Conservation (phyloP, 2,888 invertebrate species). For the Lagria hirta region DNA sequence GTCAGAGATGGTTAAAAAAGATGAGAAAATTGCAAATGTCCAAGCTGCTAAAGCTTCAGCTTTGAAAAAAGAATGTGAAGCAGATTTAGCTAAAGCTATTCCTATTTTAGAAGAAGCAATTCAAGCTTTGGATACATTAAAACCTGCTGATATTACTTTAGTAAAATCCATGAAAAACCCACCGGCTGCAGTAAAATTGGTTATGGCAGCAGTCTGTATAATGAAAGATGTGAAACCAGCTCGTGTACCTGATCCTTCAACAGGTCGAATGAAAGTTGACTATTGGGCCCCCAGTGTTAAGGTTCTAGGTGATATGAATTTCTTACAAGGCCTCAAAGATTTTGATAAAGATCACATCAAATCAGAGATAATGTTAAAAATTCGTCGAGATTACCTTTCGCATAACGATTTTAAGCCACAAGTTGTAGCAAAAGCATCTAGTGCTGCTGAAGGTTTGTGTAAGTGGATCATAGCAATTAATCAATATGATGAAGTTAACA, state of each 20-base stretch:
- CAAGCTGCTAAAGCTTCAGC: constrained; percentile 84
- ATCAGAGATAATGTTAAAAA: constrained; percentile 68
- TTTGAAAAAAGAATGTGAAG: constrained; percentile 87
- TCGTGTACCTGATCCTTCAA: constrained; percentile 70
- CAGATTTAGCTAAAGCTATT: constrained; percentile 84
- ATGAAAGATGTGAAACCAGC: constrained; percentile 80
- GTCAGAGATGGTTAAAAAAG: constrained; percentile 76
- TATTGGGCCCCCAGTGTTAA: constrained; percentile 79
- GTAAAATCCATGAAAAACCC: constrained; percentile 91
- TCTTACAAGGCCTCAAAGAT: constrained; percentile 71
- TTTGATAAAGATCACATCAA: constrained; percentile 87
- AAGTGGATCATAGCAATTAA: constrained; percentile 92
- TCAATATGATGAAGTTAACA: constrained; percentile 81
- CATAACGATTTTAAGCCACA: constrained; percentile 78
- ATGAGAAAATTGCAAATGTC: constrained; percentile 84
- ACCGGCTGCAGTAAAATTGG: constrained; percentile 77
- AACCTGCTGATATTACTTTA: constrained; percentile 80
- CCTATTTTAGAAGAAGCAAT: constrained; percentile 78
- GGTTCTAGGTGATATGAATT: constrained; percentile 78
- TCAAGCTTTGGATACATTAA: constrained; percentile 79
- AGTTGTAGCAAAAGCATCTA: constrained; percentile 84
- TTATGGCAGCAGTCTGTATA: constrained; percentile 89
- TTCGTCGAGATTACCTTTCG: constrained; percentile 72
- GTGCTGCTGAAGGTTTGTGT: constrained; percentile 91
- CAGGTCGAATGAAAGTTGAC: constrained; percentile 71